Percentiles rank a stretch among this genome's conserved stretches.
phyloP scores from a whole-genome alignment of 2,113 vertebrate species.

The Speoplatyrhinus poulsoni region DNA sequence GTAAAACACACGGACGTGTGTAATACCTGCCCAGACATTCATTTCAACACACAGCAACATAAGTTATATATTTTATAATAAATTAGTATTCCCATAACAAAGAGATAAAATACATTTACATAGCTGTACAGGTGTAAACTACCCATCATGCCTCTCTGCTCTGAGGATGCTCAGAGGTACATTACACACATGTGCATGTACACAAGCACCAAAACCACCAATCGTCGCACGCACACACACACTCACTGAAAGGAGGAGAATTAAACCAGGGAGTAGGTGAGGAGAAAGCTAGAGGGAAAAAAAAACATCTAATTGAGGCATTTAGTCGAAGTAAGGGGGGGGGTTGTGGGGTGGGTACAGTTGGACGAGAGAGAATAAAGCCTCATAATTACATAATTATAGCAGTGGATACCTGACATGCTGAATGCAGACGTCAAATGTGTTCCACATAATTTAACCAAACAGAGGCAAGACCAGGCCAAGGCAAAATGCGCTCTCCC shows the following conservation, averaged over 20 bases:
- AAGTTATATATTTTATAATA: conserved; percentile 7
- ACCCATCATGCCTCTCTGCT: not conserved
- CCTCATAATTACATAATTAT: conserved; percentile 81
- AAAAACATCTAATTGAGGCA: conserved; percentile 54
- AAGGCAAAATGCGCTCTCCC: conserved; percentile 48
- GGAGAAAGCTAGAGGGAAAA: conserved; percentile 12
- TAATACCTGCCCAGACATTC: not conserved
- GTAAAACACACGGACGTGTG: conserved; percentile 6
- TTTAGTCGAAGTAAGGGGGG: conserved; percentile 36
- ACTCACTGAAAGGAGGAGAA: not conserved
- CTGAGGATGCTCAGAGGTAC: not conserved
- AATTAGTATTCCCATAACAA: conserved; percentile 15
- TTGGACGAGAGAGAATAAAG: conserved; percentile 72
- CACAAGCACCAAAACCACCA: not conserved
- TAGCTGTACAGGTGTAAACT: not conserved
- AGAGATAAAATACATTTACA: not conserved
- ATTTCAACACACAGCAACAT: not conserved
- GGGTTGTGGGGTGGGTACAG: conserved; percentile 46
- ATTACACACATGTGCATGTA: not conserved
- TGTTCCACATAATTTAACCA: conserved; percentile 81
- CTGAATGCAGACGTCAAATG: conserved; percentile 79
- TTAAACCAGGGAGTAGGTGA: conserved; percentile 29
- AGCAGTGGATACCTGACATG: conserved; percentile 79
- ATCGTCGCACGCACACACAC: conserved; percentile 14
- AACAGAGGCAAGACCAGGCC: conserved; percentile 75